Evolutionary conservation across 2,888 invertebrate species (phyloP).

Genomic region (Ypsolopha sequella): DNA sequence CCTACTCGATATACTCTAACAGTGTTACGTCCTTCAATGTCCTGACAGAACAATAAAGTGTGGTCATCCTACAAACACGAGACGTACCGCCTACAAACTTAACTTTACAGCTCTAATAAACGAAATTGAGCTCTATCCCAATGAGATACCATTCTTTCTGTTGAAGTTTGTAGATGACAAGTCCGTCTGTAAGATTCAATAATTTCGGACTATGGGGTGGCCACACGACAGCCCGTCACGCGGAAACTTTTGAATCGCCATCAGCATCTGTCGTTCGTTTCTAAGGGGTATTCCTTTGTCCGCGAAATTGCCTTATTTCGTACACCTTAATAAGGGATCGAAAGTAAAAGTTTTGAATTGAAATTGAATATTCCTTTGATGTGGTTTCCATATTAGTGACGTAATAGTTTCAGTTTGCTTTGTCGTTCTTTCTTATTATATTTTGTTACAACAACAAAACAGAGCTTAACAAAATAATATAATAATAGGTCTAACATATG

Average conservation of each 20-base stretch:
- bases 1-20: slow-evolving; percentile 13
- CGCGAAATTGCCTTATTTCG: slow-evolving; percentile 62
- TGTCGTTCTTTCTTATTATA: no score
- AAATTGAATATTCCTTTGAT: slow-evolving; percentile 58
- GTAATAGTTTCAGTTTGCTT: no score
- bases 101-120: no score
- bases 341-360: slow-evolving; percentile 55
- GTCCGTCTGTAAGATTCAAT: slow-evolving; percentile 44
- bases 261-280: slow-evolving; percentile 27
- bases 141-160: no score
- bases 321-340: slow-evolving; percentile 55
- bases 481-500: no score
- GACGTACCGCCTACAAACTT: not conserved
- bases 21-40: slow-evolving; percentile 42
- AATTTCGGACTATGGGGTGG: slow-evolving; percentile 47
- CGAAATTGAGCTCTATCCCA: no score
- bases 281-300: slow-evolving; percentile 58
- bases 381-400: slow-evolving; percentile 32
- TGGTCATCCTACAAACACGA: slow-evolving; percentile 47
- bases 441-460: no score
- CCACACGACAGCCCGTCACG: slow-evolving; percentile 32
- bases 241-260: slow-evolving; percentile 62
- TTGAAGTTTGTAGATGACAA: no score
- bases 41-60: slow-evolving; percentile 50
- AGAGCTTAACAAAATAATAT: no score